Base-by-base conservation (phyloP, 2,113 vertebrate genomes). In the Rhinoptilus africanus region DNA sequence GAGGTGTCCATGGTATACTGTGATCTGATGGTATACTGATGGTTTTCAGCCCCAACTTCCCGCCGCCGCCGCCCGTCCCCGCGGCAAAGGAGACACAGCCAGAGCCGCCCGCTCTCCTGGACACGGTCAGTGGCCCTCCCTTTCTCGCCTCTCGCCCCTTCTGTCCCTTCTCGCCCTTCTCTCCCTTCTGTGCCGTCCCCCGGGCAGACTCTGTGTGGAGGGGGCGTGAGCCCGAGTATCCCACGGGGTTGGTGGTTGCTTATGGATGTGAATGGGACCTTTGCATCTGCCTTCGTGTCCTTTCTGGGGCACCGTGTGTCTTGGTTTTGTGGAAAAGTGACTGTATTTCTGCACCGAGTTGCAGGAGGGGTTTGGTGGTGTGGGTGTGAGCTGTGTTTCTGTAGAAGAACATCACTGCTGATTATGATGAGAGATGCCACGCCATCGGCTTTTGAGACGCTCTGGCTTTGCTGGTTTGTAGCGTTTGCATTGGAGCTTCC, bases 231-330 rank as follows among this genome's bases (percentile, higher is more conserved):
- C 41, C 41, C 12, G 41, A 5, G 41, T 39, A n/a, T n/a, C n/a
- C n/a, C n/a, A 39, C 11, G 9, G 41, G 41, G 41, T 3, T 12
- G 26, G 94, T 98, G 8, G 41, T 98, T 43, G 39, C 18, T 30
- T 64, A 12, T 14, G 19, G 20, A 2, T 30, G 28, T 43, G 9
- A 43, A 43, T 43, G 28, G 63, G 12, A 13, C 8, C 27, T 64
- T 41, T 30, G 19, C 39, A 7, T 32, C 63, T 43, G 39, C 8
- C 59, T 35, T 35, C 3, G 14, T 1, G 10, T 63, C 37, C 4
- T 39, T 63, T 6, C 24, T 10, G 9, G 22, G n/a, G 57, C 6
- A 17, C 6, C 43, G 12, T 5, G 41, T 21, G 21, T 23, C 23
- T 22, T 50, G 48, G 4, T 12, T 53, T 28, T 27, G 51, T 14